phyloP scores from a whole-genome alignment of 2,113 vertebrate genomes.

The Coregonus clupeaformis region DNA sequence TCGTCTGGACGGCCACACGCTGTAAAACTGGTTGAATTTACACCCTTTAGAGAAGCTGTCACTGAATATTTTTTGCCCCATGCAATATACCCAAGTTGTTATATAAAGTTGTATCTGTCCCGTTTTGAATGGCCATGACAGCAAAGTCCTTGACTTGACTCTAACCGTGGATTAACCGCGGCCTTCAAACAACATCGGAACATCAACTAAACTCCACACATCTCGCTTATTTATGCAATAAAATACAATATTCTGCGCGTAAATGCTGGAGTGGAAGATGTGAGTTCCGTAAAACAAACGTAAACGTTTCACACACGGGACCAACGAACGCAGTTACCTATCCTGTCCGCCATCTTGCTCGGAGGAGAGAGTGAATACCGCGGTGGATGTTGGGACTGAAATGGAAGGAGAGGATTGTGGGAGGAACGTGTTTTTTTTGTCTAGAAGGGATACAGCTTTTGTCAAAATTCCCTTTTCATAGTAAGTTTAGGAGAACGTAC shows the following conservation, averaged over 20 bases:
- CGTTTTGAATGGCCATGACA: constrained; percentile 49
- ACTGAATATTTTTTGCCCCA: too few relatives aligned
- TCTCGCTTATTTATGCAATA: not conserved
- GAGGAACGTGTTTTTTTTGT: constrained; percentile 13
- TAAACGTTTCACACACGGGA: constrained; percentile 23
- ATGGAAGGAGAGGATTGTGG: constrained; percentile 45
- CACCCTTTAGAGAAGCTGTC: too few relatives aligned
- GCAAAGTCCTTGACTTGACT: constrained; percentile 76
- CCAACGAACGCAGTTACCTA: constrained; percentile 55
- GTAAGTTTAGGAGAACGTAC: too few relatives aligned
- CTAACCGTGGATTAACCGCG: constrained; percentile 15
- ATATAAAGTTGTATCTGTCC: rapidly evolving
- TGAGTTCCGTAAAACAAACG: not conserved
- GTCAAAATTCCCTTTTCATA: not conserved
- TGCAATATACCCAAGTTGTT: not conserved
- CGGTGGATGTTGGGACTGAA: constrained; percentile 62
- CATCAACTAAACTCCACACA: too few relatives aligned
- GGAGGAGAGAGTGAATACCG: constrained; percentile 37
- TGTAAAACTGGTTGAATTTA: not conserved
- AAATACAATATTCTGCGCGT: not conserved
- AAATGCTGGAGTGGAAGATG: not conserved
- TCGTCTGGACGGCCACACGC: not conserved
- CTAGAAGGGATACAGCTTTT: too few relatives aligned
- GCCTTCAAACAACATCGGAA: too few relatives aligned
- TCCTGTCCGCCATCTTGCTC: constrained; percentile 78